These are phyloP conservation scores for Cettia cetti DNA, from an alignment of 2,113 vertebrate species.

Conservation along the genomic window DNA sequence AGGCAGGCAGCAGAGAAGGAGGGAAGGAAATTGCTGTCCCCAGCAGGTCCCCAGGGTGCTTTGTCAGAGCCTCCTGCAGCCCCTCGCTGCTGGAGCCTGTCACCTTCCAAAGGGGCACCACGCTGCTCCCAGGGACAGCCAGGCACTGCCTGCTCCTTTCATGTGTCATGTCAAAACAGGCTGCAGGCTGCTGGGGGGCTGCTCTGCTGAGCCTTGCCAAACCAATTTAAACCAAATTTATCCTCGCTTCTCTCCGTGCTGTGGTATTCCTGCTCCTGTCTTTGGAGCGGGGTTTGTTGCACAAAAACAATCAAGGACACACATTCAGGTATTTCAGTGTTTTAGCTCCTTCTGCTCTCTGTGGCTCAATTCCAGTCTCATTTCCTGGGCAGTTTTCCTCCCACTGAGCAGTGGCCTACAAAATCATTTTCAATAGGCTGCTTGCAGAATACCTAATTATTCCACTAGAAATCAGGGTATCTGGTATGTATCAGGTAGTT, in stretches of 20 bases:
- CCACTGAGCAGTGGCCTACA: not conserved
- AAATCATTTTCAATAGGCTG: not conserved
- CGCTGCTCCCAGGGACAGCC: slow-evolving; percentile 77
- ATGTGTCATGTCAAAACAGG: slow-evolving; percentile 90
- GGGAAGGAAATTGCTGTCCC: not conserved
- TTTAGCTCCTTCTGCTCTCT: not conserved
- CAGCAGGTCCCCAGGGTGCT: slow-evolving; percentile 14
- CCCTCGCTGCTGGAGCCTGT: slow-evolving; percentile 20
- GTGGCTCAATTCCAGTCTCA: not conserved
- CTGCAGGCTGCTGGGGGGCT: slow-evolving; percentile 69
- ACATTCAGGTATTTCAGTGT: not conserved
- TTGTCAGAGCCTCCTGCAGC: slow-evolving; percentile 34
- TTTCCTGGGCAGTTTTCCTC: not conserved
- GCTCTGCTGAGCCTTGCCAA: slow-evolving; percentile 75
- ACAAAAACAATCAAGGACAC: not conserved
- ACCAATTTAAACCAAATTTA: slow-evolving; percentile 56
- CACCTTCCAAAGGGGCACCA: slow-evolving; percentile 74
- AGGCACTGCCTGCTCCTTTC: slow-evolving; percentile 83
- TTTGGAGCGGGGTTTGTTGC: not conserved
- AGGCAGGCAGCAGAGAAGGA: not conserved
- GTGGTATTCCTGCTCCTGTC: not conserved
- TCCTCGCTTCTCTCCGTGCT: not conserved
- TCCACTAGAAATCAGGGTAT: not conserved
- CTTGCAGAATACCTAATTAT: not conserved
- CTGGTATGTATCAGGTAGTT: not conserved